Conservation (phyloP, 2,113 vertebrate species). For the Apaloderma vittatum region DNA sequence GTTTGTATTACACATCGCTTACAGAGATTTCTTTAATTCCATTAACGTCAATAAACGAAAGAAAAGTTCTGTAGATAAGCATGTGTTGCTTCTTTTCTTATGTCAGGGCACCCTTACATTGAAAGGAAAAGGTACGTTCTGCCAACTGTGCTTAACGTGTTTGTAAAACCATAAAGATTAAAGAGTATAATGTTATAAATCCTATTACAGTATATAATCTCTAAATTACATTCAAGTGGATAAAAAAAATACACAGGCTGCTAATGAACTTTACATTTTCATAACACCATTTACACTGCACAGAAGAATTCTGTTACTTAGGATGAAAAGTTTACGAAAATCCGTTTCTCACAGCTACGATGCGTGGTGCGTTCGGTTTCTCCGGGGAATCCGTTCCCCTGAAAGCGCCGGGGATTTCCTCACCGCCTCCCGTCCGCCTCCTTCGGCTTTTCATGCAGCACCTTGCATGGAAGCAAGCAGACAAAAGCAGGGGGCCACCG, state of each 20-base stretch:
- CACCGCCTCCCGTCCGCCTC: background rate
- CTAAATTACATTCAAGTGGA: slow-evolving; percentile 90
- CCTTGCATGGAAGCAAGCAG: background rate
- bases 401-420: background rate
- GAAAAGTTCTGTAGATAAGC: slow-evolving; percentile 4
- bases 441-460: background rate
- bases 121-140: slow-evolving; percentile 12
- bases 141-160: slow-evolving; percentile 60
- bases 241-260: slow-evolving; percentile 86
- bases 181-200: slow-evolving; percentile 83
- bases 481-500: background rate
- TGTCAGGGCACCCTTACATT: slow-evolving; percentile 13
- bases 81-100: background rate
- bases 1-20: background rate
- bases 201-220: slow-evolving; percentile 90
- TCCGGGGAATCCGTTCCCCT: slow-evolving; percentile 32
- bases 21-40: background rate
- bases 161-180: slow-evolving; percentile 78
- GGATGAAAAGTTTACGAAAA: slow-evolving; percentile 81
- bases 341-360: slow-evolving; percentile 48
- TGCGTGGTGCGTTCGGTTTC: background rate
- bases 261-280: slow-evolving; percentile 92
- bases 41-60: background rate
- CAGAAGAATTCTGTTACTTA: slow-evolving; percentile 72
- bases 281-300: slow-evolving; percentile 79